Evolutionary conservation across 1,140 invertebrate genomes (phyloP).

Genomic region (Dendrolimus kikuchii): DNA sequence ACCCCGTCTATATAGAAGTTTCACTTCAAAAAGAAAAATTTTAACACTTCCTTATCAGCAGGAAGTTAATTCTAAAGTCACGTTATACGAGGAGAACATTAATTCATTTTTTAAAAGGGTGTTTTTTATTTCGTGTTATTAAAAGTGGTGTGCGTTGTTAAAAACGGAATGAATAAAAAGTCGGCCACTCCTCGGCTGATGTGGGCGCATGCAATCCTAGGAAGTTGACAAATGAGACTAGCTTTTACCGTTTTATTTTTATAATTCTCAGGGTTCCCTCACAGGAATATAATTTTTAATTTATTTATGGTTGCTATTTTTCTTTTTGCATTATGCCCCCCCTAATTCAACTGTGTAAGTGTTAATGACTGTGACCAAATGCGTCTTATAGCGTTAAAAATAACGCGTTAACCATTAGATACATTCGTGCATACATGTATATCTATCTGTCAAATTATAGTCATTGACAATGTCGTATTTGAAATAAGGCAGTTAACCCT

Average conservation of each 20-base stretch:
- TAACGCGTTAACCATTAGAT: too few relatives aligned
- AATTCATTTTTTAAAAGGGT: constrained; percentile 22
- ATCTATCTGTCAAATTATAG: too few relatives aligned
- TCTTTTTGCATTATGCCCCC: too few relatives aligned
- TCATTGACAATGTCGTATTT: too few relatives aligned
- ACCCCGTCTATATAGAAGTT: too few relatives aligned
- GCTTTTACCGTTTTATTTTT: constrained; percentile 29
- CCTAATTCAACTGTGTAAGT: too few relatives aligned
- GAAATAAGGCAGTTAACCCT: too few relatives aligned
- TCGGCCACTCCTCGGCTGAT: constrained; percentile 36
- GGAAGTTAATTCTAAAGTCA: not conserved
- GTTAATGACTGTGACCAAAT: too few relatives aligned
- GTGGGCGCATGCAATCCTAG: constrained; percentile 25
- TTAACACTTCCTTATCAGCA: not conserved
- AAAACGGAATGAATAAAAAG: constrained; percentile 33
- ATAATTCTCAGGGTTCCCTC: constrained; percentile 18
- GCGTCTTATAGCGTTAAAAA: too few relatives aligned
- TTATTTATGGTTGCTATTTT: too few relatives aligned
- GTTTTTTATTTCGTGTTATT: constrained; percentile 43
- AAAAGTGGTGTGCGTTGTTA: constrained; percentile 28
- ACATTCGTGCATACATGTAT: too few relatives aligned
- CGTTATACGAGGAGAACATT: constrained; percentile 29
- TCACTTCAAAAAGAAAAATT: too few relatives aligned
- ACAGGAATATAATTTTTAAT: constrained; percentile 12
- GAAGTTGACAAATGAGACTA: constrained; percentile 46